Base-by-base conservation (phyloP, 2,797 vertebrate species). In the Betta splendens region DNA sequence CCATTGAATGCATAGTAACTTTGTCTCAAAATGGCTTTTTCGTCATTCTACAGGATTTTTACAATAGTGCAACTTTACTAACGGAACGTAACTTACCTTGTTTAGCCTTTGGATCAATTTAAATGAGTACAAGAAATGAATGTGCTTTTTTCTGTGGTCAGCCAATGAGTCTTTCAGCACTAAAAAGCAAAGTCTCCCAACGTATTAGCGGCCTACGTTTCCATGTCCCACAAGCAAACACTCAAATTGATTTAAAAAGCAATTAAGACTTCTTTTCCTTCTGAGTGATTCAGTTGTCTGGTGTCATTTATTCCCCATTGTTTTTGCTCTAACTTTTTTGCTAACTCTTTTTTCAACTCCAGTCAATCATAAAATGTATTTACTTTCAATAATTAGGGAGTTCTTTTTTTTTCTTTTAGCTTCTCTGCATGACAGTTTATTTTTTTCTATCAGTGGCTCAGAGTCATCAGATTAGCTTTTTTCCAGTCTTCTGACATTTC, bases 191-290 rank as follows among this genome's bases (percentile, higher is more conserved):
- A 5, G n/a, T 31, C 42, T 44, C 13, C 5, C 37, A 13, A 12
- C 11, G 23, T 25, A 22, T 59, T 28, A 9, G 28, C 3, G 5
- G 23, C 55, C 42, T 45, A 42, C 40, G 45, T 59, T 18, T 49
- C 21, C 28, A 13, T 16, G 46, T 69, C 70, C 58, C 61, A 55
- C 44, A 46, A 55, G 70, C 61, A 52, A 25, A 10, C 35, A 77
- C 23, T 59, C 37, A 50, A 66, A 66, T 48, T 61, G 47, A 72
- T 77, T 72, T 58, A 64, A 67, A 79, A 75, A 72, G 64, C 57
- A 77, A 82, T 75, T 75, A 66, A 28, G 54, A 54, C 42, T 35
- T 32, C 29, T 47, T 70, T 69, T 57, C 50, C 26, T 37, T 39
- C 25, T 28, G 32, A 59, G 21, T 43, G 28, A 47, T 20, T 57